Evolutionary conservation across 2,888 invertebrate genomes (phyloP), one percentile per base, ranked within the genome.

Genomic region (Drosophila nr. perissopoda): DNA sequence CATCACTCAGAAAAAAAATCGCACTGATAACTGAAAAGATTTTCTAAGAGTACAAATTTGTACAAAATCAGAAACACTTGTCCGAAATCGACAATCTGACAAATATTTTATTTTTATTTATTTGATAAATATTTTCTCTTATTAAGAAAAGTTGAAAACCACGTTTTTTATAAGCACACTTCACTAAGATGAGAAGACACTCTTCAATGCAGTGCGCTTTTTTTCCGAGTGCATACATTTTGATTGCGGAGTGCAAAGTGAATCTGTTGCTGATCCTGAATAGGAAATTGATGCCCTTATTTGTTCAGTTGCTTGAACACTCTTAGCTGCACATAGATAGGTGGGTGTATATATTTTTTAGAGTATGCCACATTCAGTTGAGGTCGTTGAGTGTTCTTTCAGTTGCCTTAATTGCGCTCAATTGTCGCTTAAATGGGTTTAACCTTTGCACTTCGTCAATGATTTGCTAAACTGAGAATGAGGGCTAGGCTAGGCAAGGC

Each of bases 351-450:
- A 10, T 42, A 10, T 34, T 64, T 33, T n/a, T 29, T 18, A 10
- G 6, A 36, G 25, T 10, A 11, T 36, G 34, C 13, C 57, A 33
- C 38, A 27, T 40, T 49, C 34, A n/a, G 27, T 29, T 54, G 18
- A 18, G 36, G 29, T 8, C 16, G 36, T 53, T 52, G 42, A 64
- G 34, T 60, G 49, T 16, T 48, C 38, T 56, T 16, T 40, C 57
- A 49, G 52, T 66, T 21, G 42, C 61, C 71, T 72, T 82, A 83
- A 83, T 83, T 83, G 78, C 64, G 67, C 60, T 75, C 80, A 83
- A 83, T 83, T 83, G 78, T 63, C 67, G 80, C 80, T 73, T 82
- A 78, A 85, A 82, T 83, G 57, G 71, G 71, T 74, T 73, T 78
- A 78, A 83, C 78, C 78, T 85, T 74, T 77, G 81, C 74, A 54